Percentiles rank a stretch among this genome's conserved stretches.
These are phyloP conservation scores for Galaxias olidus DNA, from an alignment of 2,797 vertebrate genomes.

Conservation along the genomic window DNA sequence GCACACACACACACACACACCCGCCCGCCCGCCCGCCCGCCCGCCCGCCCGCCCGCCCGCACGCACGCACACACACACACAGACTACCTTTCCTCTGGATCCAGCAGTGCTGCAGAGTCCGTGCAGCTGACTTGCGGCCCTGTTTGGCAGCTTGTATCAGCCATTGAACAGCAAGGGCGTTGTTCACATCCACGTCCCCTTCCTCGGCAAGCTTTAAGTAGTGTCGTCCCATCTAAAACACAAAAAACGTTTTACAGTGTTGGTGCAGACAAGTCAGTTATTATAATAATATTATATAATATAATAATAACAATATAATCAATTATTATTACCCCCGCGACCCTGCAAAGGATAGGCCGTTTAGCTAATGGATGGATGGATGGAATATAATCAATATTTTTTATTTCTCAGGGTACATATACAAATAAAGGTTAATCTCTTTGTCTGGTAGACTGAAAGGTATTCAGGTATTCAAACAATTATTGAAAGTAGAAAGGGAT, in stretches of 20 bases:
- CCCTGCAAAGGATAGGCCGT: no score
- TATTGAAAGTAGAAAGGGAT: no score
- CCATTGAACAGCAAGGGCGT: conserved; percentile 83
- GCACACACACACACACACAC: not conserved
- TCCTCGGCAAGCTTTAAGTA: conserved; percentile 84
- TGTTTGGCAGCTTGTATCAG: conserved; percentile 90
- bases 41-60: not conserved
- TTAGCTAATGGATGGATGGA: no score
- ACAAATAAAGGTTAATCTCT: no score
- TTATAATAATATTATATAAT: no score
- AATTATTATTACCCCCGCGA: no score
- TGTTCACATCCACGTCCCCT: conserved; percentile 84
- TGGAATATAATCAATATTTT: no score
- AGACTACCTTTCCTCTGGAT: conserved; percentile 84
- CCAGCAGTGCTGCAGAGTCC: conserved; percentile 83
- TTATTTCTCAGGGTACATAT: no score
- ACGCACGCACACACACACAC: not conserved
- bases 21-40: not conserved
- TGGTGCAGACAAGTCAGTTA: not conserved
- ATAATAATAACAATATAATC: no score
- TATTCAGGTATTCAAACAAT: no score
- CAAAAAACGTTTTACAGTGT: not conserved
- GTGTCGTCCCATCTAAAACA: conserved; percentile 85
- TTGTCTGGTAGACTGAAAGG: no score
- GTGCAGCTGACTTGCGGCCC: conserved; percentile 85